Percentiles rank a stretch among this genome's conserved stretches.
Evolutionary conservation across 2,113 vertebrate species (phyloP).

Genomic region (Grallaria varia): DNA sequence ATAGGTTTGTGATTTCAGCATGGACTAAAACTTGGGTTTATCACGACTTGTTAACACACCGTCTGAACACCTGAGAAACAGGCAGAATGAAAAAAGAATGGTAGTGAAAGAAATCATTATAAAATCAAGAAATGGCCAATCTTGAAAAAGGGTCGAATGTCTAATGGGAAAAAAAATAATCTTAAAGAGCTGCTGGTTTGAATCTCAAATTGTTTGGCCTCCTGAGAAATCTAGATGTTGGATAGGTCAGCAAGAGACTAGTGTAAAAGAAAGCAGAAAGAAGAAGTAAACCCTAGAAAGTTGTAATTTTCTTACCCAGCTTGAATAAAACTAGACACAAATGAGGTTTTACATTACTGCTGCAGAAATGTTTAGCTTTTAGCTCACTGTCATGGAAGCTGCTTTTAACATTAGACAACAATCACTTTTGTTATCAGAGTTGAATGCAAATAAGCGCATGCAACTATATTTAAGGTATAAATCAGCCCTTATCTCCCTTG

Average conservation of each 20-base stretch:
- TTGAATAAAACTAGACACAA: conserved; percentile 37
- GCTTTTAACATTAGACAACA: conserved; percentile 30
- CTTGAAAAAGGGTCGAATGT: neutral
- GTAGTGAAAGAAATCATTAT: neutral
- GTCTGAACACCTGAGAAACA: neutral
- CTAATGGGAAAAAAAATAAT: neutral
- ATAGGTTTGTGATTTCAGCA: neutral
- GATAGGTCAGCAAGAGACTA: neutral
- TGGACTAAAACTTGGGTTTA: neutral
- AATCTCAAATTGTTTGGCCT: neutral
- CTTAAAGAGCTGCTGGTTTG: neutral
- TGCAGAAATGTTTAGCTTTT: conserved; percentile 28
- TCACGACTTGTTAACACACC: neutral
- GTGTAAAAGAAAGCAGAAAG: neutral
- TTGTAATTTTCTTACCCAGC: neutral
- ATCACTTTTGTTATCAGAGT: neutral
- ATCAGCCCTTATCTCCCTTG: neutral
- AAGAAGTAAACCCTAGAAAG: neutral
- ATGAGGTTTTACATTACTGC: conserved; percentile 23
- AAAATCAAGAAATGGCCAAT: neutral
- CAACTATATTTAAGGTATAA: conserved; percentile 2
- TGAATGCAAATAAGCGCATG: neutral
- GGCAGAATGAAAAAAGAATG: neutral
- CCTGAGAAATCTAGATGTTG: neutral
- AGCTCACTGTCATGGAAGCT: conserved; percentile 24